Evolutionary conservation across 2,888 invertebrate genomes (phyloP).

Genomic region (Xestia ashworthii): DNA sequence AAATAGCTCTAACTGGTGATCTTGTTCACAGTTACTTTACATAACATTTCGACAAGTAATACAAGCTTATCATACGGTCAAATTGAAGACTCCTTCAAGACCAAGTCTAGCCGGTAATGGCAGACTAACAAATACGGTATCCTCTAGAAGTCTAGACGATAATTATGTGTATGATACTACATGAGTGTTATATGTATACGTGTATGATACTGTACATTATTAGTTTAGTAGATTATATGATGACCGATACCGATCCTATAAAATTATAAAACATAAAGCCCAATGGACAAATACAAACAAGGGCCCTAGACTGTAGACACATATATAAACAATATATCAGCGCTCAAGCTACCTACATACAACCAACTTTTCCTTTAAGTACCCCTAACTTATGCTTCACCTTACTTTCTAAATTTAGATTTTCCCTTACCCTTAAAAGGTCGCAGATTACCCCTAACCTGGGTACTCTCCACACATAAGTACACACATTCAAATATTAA

Average conservation of each 20-base stretch:
- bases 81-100: neutral
- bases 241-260: too few relatives aligned
- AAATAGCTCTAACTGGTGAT: neutral
- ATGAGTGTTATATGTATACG: neutral
- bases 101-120: neutral
- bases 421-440: conserved; percentile 19
- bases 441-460: neutral
- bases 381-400: neutral
- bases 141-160: neutral
- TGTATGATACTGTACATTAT: neutral
- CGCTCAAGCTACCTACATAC: neutral
- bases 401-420: conserved; percentile 15
- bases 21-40: neutral
- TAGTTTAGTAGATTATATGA: neutral
- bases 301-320: neutral
- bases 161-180: neutral
- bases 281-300: neutral
- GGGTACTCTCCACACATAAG: conserved; percentile 12
- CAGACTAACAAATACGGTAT: neutral
- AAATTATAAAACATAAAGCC: neutral
- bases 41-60: neutral
- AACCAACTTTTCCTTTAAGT: neutral
- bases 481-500: conserved; percentile 42
- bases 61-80: neutral
- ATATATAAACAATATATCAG: neutral